Percentiles rank a stretch among this genome's conserved stretches.
These are phyloP conservation scores for Holothuria leucospilota DNA, from an alignment of 53 echinoderm and acorn worm species.

Conservation along the genomic window DNA sequence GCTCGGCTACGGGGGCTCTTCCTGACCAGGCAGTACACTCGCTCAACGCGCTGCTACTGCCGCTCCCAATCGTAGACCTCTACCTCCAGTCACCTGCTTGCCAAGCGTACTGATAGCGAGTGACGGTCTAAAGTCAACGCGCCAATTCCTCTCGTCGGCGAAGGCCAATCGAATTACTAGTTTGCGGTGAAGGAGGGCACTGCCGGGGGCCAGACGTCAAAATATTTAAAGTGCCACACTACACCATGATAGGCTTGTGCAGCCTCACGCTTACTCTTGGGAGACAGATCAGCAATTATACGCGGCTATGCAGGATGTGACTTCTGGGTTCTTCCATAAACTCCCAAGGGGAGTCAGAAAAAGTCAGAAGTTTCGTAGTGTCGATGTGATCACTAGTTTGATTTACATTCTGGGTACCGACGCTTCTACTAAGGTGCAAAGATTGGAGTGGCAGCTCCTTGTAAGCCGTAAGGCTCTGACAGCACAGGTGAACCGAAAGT, in stretches of 20 bases:
- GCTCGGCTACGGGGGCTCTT: too few species aligned
- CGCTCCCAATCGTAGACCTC: conserved; percentile 19
- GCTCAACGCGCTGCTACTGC: conserved; percentile 43
- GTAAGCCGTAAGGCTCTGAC: too few species aligned
- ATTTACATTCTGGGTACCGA: too few species aligned
- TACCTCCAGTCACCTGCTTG: conserved; percentile 23
- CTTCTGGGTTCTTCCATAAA: conserved; percentile 25
- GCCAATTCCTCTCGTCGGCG: conserved; percentile 27
- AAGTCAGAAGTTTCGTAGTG: background rate
- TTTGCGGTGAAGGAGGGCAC: conserved; percentile 40
- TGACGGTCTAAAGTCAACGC: conserved; percentile 14
- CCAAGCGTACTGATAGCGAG: conserved; percentile 32
- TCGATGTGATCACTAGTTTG: too few species aligned
- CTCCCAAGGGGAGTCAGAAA: conserved; percentile 11
- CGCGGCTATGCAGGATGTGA: conserved; percentile 7
- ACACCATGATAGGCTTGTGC: conserved; percentile 2
- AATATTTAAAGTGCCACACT: conserved; percentile 39
- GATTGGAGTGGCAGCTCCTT: too few species aligned
- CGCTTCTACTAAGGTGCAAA: too few species aligned
- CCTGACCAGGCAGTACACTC: conserved; percentile 14
- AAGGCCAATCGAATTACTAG: conserved; percentile 37
- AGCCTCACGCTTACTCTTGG: conserved; percentile 32
- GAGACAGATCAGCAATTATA: conserved; percentile 47
- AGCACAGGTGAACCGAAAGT: too few species aligned
- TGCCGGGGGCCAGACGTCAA: conserved; percentile 43